These are phyloP conservation scores for Zaprionus lineosus DNA, from an alignment of 2,888 invertebrate species.

Conservation along the genomic window DNA sequence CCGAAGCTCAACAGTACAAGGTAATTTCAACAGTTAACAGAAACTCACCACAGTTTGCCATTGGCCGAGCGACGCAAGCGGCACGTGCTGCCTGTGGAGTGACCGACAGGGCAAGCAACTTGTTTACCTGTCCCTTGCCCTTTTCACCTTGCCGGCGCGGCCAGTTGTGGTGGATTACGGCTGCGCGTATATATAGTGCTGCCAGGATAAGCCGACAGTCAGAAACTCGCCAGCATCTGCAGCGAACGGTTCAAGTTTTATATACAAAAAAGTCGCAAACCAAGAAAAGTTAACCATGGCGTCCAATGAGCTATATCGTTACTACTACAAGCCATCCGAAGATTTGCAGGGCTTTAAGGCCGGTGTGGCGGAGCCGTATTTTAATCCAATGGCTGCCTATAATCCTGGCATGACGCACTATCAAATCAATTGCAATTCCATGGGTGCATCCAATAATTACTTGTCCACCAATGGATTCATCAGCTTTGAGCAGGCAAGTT, in stretches of 20 bases:
- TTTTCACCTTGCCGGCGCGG: constrained; percentile 47
- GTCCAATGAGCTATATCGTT: constrained; percentile 82
- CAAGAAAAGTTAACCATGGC: constrained; percentile 61
- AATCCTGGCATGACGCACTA: constrained; percentile 71
- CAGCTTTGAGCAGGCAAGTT: constrained; percentile 82
- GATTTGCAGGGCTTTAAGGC: constrained; percentile 80
- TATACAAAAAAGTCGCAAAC: neutral
- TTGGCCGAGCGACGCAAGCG: constrained; percentile 66
- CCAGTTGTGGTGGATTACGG: constrained; percentile 62
- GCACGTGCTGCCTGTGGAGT: constrained; percentile 79
- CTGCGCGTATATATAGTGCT: constrained; percentile 74
- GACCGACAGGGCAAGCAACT: constrained; percentile 44
- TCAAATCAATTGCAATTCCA: constrained; percentile 68
- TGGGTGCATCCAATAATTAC: constrained; percentile 66
- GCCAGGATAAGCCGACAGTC: constrained; percentile 59
- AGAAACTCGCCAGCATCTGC: constrained; percentile 68
- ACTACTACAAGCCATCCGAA: constrained; percentile 82
- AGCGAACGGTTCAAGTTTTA: constrained; percentile 50
- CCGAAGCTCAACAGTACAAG: constrained; percentile 29
- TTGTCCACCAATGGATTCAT: constrained; percentile 79
- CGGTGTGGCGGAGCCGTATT: constrained; percentile 72
- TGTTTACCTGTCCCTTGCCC: constrained; percentile 60
- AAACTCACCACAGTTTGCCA: constrained; percentile 75
- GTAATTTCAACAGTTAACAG: constrained; percentile 18
- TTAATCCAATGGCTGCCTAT: constrained; percentile 82